Percentiles rank a stretch among this genome's conserved stretches.
Evolutionary conservation across 2,797 vertebrate species (phyloP).

Genomic region (Poecilia picta): DNA sequence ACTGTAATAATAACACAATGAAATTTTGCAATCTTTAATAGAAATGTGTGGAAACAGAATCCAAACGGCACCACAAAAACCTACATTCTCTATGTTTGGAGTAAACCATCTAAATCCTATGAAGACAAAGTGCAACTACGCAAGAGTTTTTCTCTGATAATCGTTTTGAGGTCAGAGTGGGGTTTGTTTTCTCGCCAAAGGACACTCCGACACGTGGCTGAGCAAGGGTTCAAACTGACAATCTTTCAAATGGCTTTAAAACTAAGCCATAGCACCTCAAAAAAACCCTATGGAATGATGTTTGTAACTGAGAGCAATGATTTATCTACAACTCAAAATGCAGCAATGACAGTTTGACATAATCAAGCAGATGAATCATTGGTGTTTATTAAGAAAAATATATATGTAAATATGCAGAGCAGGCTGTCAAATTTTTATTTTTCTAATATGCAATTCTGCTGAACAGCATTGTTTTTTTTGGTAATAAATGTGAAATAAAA

Average conservation of each 20-base stretch:
- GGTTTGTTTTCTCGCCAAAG: not conserved
- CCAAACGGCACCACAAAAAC: not conserved
- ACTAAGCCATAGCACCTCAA: not conserved
- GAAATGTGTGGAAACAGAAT: slow-evolving; percentile 21
- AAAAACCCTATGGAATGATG: not conserved
- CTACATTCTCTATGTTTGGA: not conserved
- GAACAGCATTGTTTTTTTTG: not conserved
- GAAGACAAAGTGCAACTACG: not conserved
- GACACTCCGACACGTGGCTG: not conserved
- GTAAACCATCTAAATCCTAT: not conserved
- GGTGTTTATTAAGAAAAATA: not conserved
- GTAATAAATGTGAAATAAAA: not conserved
- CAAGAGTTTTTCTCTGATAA: not conserved
- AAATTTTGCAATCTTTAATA: not conserved
- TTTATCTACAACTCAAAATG: not conserved
- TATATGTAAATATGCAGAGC: not conserved
- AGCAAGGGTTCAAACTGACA: not conserved
- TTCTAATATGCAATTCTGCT: not conserved
- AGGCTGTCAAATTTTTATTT: not conserved
- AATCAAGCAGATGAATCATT: not conserved
- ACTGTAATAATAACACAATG: not conserved
- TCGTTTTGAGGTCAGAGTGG: not conserved
- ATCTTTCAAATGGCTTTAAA: not conserved
- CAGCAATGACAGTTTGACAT: not conserved
- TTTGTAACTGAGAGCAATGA: not conserved